Conservation (phyloP, 2,888 invertebrate species). For the Cenopis cana region DNA sequence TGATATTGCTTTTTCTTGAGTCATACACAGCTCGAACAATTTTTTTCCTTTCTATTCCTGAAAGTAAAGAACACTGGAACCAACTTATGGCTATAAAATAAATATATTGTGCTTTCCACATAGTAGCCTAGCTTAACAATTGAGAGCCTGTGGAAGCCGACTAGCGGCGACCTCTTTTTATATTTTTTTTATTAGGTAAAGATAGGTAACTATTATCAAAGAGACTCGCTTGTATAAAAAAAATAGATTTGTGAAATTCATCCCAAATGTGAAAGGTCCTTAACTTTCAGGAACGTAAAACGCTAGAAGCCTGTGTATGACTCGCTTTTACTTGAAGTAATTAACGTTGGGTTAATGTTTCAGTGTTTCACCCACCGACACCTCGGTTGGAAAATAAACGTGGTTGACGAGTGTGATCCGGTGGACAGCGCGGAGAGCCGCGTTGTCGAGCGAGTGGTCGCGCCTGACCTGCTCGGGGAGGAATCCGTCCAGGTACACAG, state of each 20-base stretch:
- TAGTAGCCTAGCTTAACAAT: no score
- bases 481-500: constrained; percentile 88
- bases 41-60: neutral
- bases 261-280: no score
- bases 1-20: constrained; percentile 54
- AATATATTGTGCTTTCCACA: no score
- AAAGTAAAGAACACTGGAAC: neutral
- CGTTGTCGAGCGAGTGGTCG: constrained; percentile 71
- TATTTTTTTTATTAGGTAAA: no score
- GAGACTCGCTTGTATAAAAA: no score
- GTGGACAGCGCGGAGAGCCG: constrained; percentile 83
- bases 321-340: neutral
- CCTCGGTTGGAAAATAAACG: constrained; percentile 98
- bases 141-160: neutral
- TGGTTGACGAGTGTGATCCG: constrained; percentile 92
- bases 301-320: neutral
- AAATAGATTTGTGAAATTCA: no score
- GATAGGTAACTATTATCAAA: no score
- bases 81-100: neutral
- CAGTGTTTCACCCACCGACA: constrained; percentile 97
- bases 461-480: constrained; percentile 71
- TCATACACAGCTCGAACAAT: neutral
- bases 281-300: neutral
- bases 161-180: neutral
- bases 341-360: constrained; percentile 55